phyloP scores from a whole-genome alignment of 35 echinoderm and acorn worm genomes.

The Ophiothrix spiculata region DNA sequence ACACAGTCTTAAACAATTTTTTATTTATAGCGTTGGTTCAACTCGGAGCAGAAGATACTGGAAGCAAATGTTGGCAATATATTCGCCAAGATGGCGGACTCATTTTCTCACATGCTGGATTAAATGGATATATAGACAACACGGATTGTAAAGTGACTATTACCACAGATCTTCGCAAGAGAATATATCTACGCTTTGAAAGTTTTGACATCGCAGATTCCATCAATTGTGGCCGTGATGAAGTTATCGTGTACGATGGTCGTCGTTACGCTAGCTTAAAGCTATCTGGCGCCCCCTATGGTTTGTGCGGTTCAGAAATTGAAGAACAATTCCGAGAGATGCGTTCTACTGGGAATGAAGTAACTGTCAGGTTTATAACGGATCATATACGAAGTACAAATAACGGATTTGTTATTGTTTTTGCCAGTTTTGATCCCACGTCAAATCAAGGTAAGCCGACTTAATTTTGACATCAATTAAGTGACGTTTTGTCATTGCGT shows the following conservation, averaged over 20 bases:
- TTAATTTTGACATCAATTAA: neutral
- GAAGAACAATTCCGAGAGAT: conserved; percentile 57
- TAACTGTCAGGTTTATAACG: conserved; percentile 89
- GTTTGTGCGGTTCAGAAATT: conserved; percentile 63
- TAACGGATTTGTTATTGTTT: conserved; percentile 74
- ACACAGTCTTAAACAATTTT: neutral
- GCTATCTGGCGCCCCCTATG: conserved; percentile 69
- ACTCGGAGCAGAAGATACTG: conserved; percentile 14
- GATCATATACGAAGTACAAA: conserved; percentile 66
- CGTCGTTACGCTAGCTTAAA: conserved; percentile 47
- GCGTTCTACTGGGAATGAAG: conserved; percentile 69
- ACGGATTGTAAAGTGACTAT: conserved; percentile 86
- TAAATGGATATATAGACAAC: conserved; percentile 65
- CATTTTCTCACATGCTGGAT: conserved; percentile 69
- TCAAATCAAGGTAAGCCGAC: conserved; percentile 13
- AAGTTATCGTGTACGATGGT: conserved; percentile 83
- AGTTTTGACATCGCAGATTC: conserved; percentile 82
- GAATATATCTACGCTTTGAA: conserved; percentile 57
- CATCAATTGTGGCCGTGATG: conserved; percentile 76
- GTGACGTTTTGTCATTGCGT: neutral
- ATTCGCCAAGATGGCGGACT: conserved; percentile 50
- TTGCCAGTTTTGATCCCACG: conserved; percentile 64
- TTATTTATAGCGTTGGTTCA: conserved; percentile 52
- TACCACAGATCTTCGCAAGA: conserved; percentile 31
- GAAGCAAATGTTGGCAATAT: conserved; percentile 76